phyloP scores from a whole-genome alignment of 2,888 invertebrate genomes.

The Seira ritae region DNA sequence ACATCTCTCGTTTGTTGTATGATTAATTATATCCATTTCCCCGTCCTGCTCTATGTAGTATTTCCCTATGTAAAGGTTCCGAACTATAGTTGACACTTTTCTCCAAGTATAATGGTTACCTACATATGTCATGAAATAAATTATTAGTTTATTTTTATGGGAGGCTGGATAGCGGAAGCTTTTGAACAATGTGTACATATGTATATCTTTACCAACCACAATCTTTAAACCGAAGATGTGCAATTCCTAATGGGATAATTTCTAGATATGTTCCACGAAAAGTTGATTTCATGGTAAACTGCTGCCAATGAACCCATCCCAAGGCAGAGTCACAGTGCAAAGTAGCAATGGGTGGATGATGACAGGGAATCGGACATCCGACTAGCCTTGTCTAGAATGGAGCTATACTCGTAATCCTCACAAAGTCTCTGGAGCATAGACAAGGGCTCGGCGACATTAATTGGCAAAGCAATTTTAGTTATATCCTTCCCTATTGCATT shows the following conservation, averaged over 20 bases:
- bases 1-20: conserved; percentile 92
- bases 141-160: too few relatives aligned
- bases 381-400: conserved; percentile 91
- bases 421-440: conserved; percentile 98
- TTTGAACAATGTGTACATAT: too few relatives aligned
- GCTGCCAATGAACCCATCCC: conserved; percentile 97
- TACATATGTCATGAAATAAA: conserved; percentile 73
- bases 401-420: conserved; percentile 98
- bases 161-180: too few relatives aligned
- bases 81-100: conserved; percentile 98
- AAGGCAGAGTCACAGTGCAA: conserved; percentile 90
- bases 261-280: conserved; percentile 98
- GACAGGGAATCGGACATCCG: conserved; percentile 90
- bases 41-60: conserved; percentile 99
- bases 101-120: conserved; percentile 97
- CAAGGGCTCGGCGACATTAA: conserved; percentile 98
- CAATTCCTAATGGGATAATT: conserved; percentile 81
- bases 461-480: conserved; percentile 99
- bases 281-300: conserved; percentile 99
- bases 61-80: conserved; percentile 99
- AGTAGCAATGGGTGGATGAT: conserved; percentile 99
- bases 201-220: conserved; percentile 25
- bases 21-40: conserved; percentile 97
- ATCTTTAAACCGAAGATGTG: conserved; percentile 79
- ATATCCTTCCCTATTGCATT: conserved; percentile 99